A percentile compares a stretch with the other conserved stretches of the same genome.
Conservation (phyloP, 1,140 invertebrate species). For the Ctenoplectra terminalis region DNA sequence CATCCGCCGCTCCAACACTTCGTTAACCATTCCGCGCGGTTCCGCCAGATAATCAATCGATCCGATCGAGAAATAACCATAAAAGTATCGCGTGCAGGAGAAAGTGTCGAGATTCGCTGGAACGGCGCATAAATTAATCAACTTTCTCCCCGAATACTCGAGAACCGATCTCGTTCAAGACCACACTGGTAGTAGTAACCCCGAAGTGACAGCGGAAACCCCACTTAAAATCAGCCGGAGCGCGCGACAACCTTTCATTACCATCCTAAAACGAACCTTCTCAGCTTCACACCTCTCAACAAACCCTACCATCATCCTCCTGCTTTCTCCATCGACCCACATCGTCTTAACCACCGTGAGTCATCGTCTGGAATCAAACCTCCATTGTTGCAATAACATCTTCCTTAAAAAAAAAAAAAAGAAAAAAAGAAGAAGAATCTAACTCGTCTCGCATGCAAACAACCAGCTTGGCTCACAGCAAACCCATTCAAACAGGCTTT, state of each 20-base stretch:
- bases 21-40: too few species aligned
- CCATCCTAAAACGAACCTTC: not conserved
- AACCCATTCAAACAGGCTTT: not conserved
- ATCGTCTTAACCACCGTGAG: not conserved
- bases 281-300: not conserved
- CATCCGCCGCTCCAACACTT: too few species aligned
- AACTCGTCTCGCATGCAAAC: constrained; percentile 32
- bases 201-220: too few species aligned
- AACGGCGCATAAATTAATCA: too few species aligned
- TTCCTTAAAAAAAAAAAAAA: not conserved
- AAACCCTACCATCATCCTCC: not conserved
- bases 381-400: constrained; percentile 7
- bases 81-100: too few species aligned
- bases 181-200: too few species aligned
- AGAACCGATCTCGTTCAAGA: too few species aligned
- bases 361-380: not conserved
- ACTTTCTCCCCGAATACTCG: too few species aligned
- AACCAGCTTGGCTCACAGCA: not conserved
- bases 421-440: not conserved
- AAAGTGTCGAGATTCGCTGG: too few species aligned
- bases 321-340: constrained; percentile 19
- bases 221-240: too few species aligned
- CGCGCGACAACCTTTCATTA: not conserved
- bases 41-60: too few species aligned
- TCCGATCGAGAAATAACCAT: too few species aligned